Conservation (phyloP, 1,140 invertebrate species). For the Scaptomyza hsui region DNA sequence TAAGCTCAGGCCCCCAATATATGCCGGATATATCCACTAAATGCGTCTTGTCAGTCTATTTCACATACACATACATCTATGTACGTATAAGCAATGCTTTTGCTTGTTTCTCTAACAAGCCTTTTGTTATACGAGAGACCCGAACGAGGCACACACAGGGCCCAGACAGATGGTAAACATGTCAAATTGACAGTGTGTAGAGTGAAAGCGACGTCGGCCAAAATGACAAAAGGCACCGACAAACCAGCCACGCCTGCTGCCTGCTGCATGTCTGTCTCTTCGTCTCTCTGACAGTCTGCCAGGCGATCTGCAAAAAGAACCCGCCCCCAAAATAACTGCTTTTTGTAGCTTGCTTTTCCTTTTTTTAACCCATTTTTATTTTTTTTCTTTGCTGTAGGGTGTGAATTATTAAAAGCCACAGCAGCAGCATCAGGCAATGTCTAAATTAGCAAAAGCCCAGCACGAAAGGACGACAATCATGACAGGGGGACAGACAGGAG, state of each 20-base stretch:
- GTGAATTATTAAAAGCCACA: constrained; percentile 81
- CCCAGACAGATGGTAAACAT: constrained; percentile 81
- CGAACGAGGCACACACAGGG: constrained; percentile 28
- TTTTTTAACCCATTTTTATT: constrained; percentile 73
- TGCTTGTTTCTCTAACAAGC: constrained; percentile 50
- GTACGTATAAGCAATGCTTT: constrained; percentile 21
- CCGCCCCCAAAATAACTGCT: background rate
- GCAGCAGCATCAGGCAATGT: constrained; percentile 50
- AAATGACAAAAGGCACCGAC: constrained; percentile 61
- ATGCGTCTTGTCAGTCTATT: constrained; percentile 36
- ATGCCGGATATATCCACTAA: constrained; percentile 13
- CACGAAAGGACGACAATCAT: constrained; percentile 30
- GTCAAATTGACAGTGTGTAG: constrained; percentile 79
- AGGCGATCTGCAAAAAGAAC: constrained; percentile 6
- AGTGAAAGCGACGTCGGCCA: constrained; percentile 71
- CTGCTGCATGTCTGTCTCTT: constrained; percentile 13
- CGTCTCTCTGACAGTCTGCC: constrained; percentile 15
- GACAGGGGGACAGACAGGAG: constrained; percentile 2
- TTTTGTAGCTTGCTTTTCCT: constrained; percentile 28
- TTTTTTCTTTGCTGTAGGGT: constrained; percentile 46
- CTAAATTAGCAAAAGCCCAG: constrained; percentile 67
- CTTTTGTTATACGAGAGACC: constrained; percentile 75
- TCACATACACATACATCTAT: background rate
- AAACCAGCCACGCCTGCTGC: constrained; percentile 12
- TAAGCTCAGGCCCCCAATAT: constrained; percentile 28